These are phyloP conservation scores for Uloborus plumipes DNA, from an alignment of 2,888 invertebrate genomes.

Conservation along the genomic window DNA sequence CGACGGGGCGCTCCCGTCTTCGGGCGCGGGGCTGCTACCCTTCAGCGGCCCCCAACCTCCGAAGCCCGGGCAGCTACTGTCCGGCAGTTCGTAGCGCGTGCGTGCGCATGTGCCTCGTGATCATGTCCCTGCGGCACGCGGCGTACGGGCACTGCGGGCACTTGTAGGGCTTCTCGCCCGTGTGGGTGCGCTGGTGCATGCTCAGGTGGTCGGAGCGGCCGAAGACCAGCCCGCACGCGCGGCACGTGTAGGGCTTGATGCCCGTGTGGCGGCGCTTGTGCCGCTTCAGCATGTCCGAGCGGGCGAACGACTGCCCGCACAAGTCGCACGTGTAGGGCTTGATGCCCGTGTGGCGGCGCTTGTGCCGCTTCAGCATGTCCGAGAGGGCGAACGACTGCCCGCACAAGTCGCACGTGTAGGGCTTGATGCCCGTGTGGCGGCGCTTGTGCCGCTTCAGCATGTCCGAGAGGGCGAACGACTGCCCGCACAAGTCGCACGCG, in stretches of 20 bases:
- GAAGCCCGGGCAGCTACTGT: conserved; percentile 65
- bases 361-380: too few species aligned
- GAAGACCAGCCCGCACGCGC: conserved; percentile 94
- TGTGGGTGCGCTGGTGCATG: conserved; percentile 95
- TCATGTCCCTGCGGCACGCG: conserved; percentile 99
- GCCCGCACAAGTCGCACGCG: too few species aligned
- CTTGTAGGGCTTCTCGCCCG: too few species aligned
- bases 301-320: conserved; percentile 93
- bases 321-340: too few species aligned
- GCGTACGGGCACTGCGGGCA: conserved; percentile 99
- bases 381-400: too few species aligned
- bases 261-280: too few species aligned
- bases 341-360: too few species aligned
- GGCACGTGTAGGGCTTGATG: conserved; percentile 96
- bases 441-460: too few species aligned
- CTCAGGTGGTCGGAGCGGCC: conserved; percentile 95
- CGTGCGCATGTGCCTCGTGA: conserved; percentile 97
- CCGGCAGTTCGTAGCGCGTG: conserved; percentile 79
- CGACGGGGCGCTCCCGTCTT: conserved; percentile 33
- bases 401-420: too few species aligned
- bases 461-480: too few species aligned
- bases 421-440: too few species aligned
- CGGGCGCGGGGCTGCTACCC: conserved; percentile 9
- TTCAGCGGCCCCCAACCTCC: conserved; percentile 36
- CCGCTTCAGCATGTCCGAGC: conserved; percentile 98